Evolutionary conservation across 2,797 vertebrate genomes (phyloP), one percentile per base, ranked within the genome.

Genomic region (Ctenopoma multispine): DNA sequence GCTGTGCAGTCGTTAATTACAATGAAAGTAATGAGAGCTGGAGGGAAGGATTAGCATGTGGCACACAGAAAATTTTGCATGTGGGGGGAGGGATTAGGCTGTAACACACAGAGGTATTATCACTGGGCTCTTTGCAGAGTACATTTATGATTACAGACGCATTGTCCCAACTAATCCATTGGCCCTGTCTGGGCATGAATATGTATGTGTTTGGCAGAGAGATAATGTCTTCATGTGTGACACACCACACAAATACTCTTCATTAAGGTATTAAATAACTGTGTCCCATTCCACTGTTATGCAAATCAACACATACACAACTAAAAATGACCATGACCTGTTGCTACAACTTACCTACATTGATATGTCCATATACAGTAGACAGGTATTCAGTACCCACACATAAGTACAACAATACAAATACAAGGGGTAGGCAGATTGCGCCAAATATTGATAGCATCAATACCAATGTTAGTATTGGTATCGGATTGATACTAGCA

Each of bases 21-120:
- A 88, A 85, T 82, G 63, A 69, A 83, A 72, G 65, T 87, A 72
- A 78, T 83, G 83, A 85, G 84, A 75, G 83, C 89, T 84, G 69
- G 69, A 69, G 83, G 86, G 80, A 84, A 77, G 88, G 91, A 92
- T 93, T 92, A 92, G 71, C 69, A 82, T 85, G 86, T 90, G 80
- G 85, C 89, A 90, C 83, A 87, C 77, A 66, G 83, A 14, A 43
- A 89, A 81, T 91, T 80, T 82, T 80, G 76, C 68, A 72, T 79
- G 85, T 86, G 80, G 72, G 75, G 77, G 90, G 82, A 63, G 82
- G 87, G 92, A 91, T 92, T 92, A 92, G 70, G 82, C 40, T 13
- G 83, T 72, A 87, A 84, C 86, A 90, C 89, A 89, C 69, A 79
- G 75, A 77, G 75, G 87, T 87, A 89, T 92, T 90, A 90, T 83